These are phyloP conservation scores for Thunnus thynnus DNA, from an alignment of 2,113 vertebrate genomes.

Conservation along the genomic window DNA sequence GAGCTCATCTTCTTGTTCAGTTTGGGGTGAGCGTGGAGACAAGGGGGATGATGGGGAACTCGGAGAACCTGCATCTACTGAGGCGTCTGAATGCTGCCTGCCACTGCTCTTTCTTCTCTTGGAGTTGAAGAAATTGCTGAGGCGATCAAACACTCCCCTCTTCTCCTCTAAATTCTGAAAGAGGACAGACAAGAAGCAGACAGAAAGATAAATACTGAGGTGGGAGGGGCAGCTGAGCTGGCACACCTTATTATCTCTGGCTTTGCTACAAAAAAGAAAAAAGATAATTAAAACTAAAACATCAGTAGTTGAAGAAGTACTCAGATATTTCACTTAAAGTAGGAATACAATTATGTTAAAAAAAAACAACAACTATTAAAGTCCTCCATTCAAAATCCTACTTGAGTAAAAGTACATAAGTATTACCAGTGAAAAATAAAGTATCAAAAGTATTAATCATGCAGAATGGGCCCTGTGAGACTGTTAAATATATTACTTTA, in stretches of 20 bases:
- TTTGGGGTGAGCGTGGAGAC: slow-evolving; percentile 8
- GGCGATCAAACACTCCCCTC: slow-evolving; percentile 70
- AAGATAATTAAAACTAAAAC: not conserved
- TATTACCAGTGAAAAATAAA: too few species aligned
- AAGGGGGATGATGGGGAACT: slow-evolving; percentile 14
- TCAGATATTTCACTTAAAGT: too few species aligned
- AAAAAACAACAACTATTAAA: too few species aligned
- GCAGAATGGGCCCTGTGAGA: too few species aligned
- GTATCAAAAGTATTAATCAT: too few species aligned
- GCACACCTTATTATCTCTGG: slow-evolving; percentile 20
- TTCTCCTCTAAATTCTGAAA: slow-evolving; percentile 79
- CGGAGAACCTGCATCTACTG: not conserved
- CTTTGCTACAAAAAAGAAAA: not conserved
- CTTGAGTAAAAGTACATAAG: too few species aligned
- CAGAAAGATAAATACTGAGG: slow-evolving; percentile 9
- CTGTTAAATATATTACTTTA: too few species aligned
- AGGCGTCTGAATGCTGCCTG: slow-evolving; percentile 49
- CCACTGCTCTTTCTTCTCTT: slow-evolving; percentile 70
- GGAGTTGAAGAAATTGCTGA: slow-evolving; percentile 74
- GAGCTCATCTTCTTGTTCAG: slow-evolving; percentile 38
- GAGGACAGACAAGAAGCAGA: slow-evolving; percentile 13
- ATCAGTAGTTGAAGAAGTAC: too few species aligned
- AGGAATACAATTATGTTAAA: too few species aligned
- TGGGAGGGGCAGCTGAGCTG: not conserved
- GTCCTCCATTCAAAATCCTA: too few species aligned